Evolutionary conservation across 2,797 vertebrate genomes (phyloP), one percentile per base, ranked within the genome.

Genomic region (Limosa lapponica): DNA sequence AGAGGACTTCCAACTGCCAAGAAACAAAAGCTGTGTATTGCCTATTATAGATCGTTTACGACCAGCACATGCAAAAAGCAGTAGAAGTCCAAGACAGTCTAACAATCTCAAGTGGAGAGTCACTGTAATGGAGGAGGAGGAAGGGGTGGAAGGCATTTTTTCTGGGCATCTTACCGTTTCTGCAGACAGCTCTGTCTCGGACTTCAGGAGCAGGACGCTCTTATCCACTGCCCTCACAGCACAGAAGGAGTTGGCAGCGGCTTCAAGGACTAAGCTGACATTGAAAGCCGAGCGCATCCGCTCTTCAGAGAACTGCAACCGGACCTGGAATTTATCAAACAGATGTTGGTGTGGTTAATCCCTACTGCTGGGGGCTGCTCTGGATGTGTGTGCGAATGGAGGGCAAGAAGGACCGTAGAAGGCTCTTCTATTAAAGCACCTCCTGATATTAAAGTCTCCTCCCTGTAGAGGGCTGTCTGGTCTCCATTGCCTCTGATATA

Each of bases 141-240:
- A 43, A 32, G 22, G 46, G 46, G 30, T 7, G 39, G 39, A 43
- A 64, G 39, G 8, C 1, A 0, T n/a, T 20, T 67, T 67, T 19
- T 34, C 32, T 13, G 46, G 36, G 18, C 27, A 49, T 10, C 89
- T 95, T 75, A 98, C 98, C 24, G 4, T 95, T 64, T 98, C 96
- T 1, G 87, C 84, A 0, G 98, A 97, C 36, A 98, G 58, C 52
- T 98, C 94, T 17, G 28, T 41, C 67, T 97, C 93, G 0, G 95
- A 54, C 62, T 82, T 97, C 75, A 98, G 82, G 5, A 98, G 92
- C 57, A 98, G 93, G 37, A 97, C 19, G 0, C 97, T 97, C 87
- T 95, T 84, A 82, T 98, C 98, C 94, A 98, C 96, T 16, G 96
- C 98, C 16, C 83, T 84, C 57, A 98, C 81, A 1, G 98, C 98